Percentiles rank a stretch among this genome's conserved stretches.
Evolutionary conservation across 2,888 invertebrate species (phyloP).

Genomic region (Synanthedon vespiformis): DNA sequence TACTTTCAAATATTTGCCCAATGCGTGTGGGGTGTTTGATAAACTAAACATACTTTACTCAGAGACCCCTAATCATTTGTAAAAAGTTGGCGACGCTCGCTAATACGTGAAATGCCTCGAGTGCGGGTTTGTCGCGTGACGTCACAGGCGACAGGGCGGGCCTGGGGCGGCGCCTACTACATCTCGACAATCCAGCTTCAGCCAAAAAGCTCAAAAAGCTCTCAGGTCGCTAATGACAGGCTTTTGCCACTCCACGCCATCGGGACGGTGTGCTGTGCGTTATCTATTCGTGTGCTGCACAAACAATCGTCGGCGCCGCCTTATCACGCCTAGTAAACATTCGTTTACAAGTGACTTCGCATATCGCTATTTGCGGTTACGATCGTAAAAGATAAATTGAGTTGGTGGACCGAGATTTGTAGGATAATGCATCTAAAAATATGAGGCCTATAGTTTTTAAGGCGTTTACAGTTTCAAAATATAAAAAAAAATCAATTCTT

Average conservation of each 20-base stretch:
- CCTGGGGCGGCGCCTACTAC: slow-evolving; percentile 53
- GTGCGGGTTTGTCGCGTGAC: slow-evolving; percentile 49
- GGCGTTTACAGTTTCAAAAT: too few species aligned
- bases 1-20: not conserved
- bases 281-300: slow-evolving; percentile 38
- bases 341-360: slow-evolving; percentile 54
- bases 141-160: slow-evolving; percentile 66
- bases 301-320: slow-evolving; percentile 59
- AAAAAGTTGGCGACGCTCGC: slow-evolving; percentile 65
- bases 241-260: slow-evolving; percentile 57
- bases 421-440: not conserved
- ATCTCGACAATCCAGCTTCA: slow-evolving; percentile 24
- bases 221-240: slow-evolving; percentile 46
- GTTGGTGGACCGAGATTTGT: too few species aligned
- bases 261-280: slow-evolving; percentile 32
- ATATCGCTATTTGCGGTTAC: slow-evolving; percentile 56
- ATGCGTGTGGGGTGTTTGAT: slow-evolving; percentile 29
- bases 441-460: not conserved
- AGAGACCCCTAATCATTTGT: slow-evolving; percentile 45
- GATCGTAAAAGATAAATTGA: slow-evolving; percentile 36
- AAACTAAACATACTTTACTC: slow-evolving; percentile 50
- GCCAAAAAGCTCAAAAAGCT: slow-evolving; percentile 36
- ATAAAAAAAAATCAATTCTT: too few species aligned
- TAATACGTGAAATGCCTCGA: slow-evolving; percentile 58
- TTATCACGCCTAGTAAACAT: slow-evolving; percentile 60